Evolutionary conservation across 2,888 invertebrate genomes (phyloP).

Genomic region (Drosophila ustulata): DNA sequence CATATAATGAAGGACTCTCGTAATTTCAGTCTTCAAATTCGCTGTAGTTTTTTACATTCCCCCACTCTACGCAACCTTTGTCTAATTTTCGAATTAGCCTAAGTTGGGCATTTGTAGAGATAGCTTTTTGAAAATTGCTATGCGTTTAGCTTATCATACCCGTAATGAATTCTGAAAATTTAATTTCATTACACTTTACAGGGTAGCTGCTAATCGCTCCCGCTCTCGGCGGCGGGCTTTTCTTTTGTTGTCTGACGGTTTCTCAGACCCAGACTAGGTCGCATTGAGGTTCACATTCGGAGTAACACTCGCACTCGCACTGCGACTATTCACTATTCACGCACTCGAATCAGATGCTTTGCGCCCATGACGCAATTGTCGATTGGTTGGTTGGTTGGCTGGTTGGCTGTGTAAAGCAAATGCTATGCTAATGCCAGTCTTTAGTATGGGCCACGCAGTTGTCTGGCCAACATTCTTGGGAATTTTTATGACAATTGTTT

Average conservation of each 20-base stretch:
- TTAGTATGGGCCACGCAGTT: conserved; percentile 64
- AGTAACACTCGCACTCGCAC: conserved; percentile 13
- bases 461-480: conserved; percentile 55
- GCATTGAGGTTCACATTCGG: conserved; percentile 7
- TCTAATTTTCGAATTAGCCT: neutral
- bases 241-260: neutral
- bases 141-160: neutral
- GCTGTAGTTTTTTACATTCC: neutral
- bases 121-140: neutral
- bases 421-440: conserved; percentile 66
- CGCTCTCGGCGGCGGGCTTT: neutral
- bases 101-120: neutral
- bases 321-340: conserved; percentile 13
- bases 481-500: conserved; percentile 66
- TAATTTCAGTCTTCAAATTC: too few relatives aligned
- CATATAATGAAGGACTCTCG: too few relatives aligned
- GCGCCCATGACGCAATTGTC: neutral
- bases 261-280: conserved; percentile 14
- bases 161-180: neutral
- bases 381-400: too few relatives aligned
- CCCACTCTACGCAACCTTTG: neutral
- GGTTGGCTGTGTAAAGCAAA: conserved; percentile 13
- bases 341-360: conserved; percentile 14
- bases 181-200: neutral
- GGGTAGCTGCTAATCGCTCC: neutral